phyloP scores from a whole-genome alignment of 2,888 invertebrate species.

The Yponomeuta evonymella region DNA sequence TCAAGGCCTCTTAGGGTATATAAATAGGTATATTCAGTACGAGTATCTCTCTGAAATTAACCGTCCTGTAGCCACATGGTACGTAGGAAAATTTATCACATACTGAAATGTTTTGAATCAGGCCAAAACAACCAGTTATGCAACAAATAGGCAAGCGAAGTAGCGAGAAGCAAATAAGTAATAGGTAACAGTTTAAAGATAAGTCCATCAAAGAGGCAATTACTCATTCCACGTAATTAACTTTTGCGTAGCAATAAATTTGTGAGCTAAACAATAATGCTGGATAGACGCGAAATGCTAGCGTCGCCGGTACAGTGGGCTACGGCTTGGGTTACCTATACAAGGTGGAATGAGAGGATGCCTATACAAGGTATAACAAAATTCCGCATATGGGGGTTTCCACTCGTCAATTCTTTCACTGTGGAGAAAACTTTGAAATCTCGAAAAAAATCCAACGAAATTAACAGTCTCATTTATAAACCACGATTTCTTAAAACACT shows the following conservation, averaged over 20 bases:
- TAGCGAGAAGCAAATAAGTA: background rate
- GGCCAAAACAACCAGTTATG: background rate
- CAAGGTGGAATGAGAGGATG: too few species aligned
- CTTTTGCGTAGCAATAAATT: constrained; percentile 50
- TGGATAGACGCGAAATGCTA: constrained; percentile 8
- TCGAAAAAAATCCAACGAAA: too few species aligned
- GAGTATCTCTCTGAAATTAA: too few species aligned
- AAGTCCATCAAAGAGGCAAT: constrained; percentile 47
- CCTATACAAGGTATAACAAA: too few species aligned
- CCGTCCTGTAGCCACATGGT: background rate
- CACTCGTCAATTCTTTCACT: too few species aligned
- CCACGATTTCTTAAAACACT: too few species aligned
- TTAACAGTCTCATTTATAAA: too few species aligned
- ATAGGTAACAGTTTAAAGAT: constrained; percentile 16
- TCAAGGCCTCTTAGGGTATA: too few species aligned
- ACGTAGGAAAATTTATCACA: background rate
- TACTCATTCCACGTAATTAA: constrained; percentile 64
- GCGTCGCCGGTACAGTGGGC: constrained; percentile 9
- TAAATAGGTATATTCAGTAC: too few species aligned
- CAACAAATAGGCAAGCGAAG: background rate
- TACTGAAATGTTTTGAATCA: background rate
- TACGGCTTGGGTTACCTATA: background rate
- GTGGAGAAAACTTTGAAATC: too few species aligned
- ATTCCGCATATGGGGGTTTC: too few species aligned
- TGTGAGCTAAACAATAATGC: constrained; percentile 9